A percentile compares a stretch with the other conserved stretches of the same genome.
phyloP scores from a whole-genome alignment of 2,113 vertebrate genomes.

The Helogale parvula region DNA sequence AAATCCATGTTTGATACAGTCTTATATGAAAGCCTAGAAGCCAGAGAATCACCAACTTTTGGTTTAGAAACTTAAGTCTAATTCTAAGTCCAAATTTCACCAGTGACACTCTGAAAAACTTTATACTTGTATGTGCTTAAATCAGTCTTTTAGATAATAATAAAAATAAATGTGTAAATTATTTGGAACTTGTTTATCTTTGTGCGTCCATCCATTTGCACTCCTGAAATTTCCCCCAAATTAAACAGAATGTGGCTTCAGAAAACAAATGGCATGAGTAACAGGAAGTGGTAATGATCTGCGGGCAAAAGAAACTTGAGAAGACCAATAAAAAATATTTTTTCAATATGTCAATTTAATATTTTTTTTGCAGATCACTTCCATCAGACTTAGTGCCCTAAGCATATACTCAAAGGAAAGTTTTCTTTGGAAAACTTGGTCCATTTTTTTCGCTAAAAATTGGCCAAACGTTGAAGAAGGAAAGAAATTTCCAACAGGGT shows the following conservation, averaged over 20 bases:
- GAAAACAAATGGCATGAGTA: not conserved
- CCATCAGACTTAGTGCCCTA: not conserved
- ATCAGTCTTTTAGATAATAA: not conserved
- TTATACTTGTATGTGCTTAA: not conserved
- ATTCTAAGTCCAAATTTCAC: constrained; percentile 44
- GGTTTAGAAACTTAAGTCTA: constrained; percentile 26
- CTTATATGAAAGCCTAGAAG: not conserved
- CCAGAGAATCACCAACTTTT: not conserved
- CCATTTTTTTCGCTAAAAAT: constrained; percentile 3
- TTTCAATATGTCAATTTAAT: constrained; percentile 10
- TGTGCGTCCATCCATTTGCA: not conserved
- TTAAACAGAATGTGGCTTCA: not conserved
- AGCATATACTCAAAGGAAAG: not conserved
- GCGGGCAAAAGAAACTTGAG: not conserved
- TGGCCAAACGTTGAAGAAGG: not conserved
- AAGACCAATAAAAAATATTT: not conserved
- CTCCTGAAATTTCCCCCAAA: not conserved
- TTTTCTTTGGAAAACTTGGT: not conserved
- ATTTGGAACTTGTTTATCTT: not conserved
- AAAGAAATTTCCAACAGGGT: constrained; percentile 12
- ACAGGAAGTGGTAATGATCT: not conserved
- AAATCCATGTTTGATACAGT: not conserved
- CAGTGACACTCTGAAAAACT: not conserved
- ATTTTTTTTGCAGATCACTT: constrained; percentile 32
- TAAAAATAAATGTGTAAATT: constrained; percentile 10